phyloP scores from a whole-genome alignment of 2,888 invertebrate species.

The Bugula neritina region DNA sequence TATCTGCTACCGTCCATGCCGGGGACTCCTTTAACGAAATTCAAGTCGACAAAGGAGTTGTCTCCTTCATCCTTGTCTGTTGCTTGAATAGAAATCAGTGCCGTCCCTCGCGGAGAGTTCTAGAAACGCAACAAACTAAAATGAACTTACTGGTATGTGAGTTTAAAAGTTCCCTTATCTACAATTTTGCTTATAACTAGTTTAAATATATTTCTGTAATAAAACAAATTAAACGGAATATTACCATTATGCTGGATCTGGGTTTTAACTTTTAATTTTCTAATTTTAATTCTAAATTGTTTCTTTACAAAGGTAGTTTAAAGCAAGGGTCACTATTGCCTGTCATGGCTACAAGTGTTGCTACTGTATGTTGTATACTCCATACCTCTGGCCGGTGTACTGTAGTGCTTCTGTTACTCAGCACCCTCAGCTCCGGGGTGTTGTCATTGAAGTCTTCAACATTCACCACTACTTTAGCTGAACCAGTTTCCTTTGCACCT shows the following conservation, averaged over 20 bases:
- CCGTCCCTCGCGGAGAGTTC: background rate
- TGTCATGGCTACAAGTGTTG: too few relatives aligned
- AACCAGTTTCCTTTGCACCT: background rate
- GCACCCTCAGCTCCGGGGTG: background rate
- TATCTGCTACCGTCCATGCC: background rate
- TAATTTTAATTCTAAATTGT: too few relatives aligned
- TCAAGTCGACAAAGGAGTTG: background rate
- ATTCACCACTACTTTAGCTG: background rate
- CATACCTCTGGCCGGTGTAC: constrained; percentile 19
- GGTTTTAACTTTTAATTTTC: too few relatives aligned
- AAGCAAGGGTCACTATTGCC: too few relatives aligned
- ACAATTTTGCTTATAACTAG: too few relatives aligned
- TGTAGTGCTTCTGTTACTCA: background rate
- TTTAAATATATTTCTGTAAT: too few relatives aligned
- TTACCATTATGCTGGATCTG: too few relatives aligned
- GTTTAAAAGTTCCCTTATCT: too few relatives aligned
- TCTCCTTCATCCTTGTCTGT: constrained; percentile 7
- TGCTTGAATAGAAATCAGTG: background rate
- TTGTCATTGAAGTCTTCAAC: constrained; percentile 7
- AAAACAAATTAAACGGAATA: too few relatives aligned
- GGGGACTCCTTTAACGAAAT: background rate
- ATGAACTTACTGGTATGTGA: too few relatives aligned
- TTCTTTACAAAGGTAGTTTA: too few relatives aligned
- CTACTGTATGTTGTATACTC: too few relatives aligned
- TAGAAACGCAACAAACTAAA: background rate